phyloP scores from a whole-genome alignment of 1,140 invertebrate species.

The Drosophila ficusphila region DNA sequence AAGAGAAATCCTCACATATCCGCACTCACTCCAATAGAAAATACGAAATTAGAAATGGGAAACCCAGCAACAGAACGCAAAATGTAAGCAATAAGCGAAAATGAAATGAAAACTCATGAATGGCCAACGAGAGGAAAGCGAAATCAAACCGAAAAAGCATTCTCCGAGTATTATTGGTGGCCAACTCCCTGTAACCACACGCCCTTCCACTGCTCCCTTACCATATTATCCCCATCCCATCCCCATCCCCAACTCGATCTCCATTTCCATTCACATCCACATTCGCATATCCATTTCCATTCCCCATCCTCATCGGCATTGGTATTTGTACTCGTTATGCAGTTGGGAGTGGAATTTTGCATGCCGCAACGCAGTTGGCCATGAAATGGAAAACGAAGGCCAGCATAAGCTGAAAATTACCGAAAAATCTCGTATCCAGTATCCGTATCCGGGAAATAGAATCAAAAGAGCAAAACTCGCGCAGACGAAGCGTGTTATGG shows the following conservation, averaged over 20 bases:
- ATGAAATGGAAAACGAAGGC: conserved; percentile 76
- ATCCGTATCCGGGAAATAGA: conserved; percentile 29
- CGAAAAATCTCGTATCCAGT: conserved; percentile 17
- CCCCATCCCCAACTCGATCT: neutral
- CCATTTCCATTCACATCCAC: neutral
- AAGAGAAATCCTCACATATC: conserved; percentile 52
- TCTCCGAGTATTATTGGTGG: conserved; percentile 60
- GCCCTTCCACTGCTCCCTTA: neutral
- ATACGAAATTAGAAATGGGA: conserved; percentile 72
- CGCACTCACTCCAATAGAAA: conserved; percentile 2
- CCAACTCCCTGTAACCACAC: conserved; percentile 16
- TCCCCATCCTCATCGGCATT: conserved; percentile 6
- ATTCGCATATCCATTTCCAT: conserved; percentile 24
- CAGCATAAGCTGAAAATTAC: conserved; percentile 66
- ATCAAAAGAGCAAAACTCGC: conserved; percentile 43
- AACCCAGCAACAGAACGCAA: conserved; percentile 64
- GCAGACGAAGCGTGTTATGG: conserved; percentile 55
- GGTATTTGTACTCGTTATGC: conserved; percentile 41
- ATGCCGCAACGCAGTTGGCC: conserved; percentile 61
- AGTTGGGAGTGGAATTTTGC: conserved; percentile 48
- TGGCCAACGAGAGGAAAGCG: conserved; percentile 49
- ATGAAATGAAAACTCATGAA: conserved; percentile 82
- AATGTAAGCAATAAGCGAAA: conserved; percentile 81
- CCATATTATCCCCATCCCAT: neutral
- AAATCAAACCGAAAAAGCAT: conserved; percentile 76